Evolutionary conservation across 2,888 invertebrate species (phyloP).

Genomic region (Cataglyphis rosenhaueri): DNA sequence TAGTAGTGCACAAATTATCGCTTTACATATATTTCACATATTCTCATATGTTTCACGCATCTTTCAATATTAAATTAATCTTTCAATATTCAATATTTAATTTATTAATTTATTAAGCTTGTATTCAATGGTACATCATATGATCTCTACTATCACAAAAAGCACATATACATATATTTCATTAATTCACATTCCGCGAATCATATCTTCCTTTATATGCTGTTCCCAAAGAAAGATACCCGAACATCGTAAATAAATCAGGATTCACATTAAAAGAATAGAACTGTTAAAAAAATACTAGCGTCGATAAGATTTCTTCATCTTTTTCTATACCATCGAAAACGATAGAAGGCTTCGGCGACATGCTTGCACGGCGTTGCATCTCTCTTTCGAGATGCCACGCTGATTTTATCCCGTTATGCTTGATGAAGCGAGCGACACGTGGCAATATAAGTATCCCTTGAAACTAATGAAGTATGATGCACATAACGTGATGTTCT

Average conservation of each 20-base stretch:
- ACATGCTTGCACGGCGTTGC: constrained; percentile 13
- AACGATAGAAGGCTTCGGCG: constrained; percentile 2
- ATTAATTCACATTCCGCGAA: constrained; percentile 57
- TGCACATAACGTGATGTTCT: constrained; percentile 18
- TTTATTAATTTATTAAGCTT: not conserved
- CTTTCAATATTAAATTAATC: not conserved
- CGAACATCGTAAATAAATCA: constrained; percentile 47
- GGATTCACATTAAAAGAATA: constrained; percentile 51
- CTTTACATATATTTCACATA: not conserved
- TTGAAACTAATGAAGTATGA: constrained; percentile 44
- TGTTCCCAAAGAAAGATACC: constrained; percentile 28
- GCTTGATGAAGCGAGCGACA: constrained; percentile 41
- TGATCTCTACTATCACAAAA: constrained; percentile 63
- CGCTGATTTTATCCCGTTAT: constrained; percentile 59
- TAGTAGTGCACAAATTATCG: constrained; percentile 18
- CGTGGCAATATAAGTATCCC: constrained; percentile 52
- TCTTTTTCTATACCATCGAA: constrained; percentile 22
- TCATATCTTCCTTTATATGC: constrained; percentile 46
- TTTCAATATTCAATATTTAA: too few relatives aligned
- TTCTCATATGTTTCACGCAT: not conserved
- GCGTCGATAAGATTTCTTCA: constrained; percentile 30
- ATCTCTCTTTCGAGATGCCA: constrained; percentile 36
- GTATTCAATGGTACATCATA: not conserved
- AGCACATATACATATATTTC: constrained; percentile 28
- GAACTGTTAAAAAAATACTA: constrained; percentile 4